Base-by-base conservation (phyloP, 2,888 invertebrate species). In the Lypha dubia region DNA sequence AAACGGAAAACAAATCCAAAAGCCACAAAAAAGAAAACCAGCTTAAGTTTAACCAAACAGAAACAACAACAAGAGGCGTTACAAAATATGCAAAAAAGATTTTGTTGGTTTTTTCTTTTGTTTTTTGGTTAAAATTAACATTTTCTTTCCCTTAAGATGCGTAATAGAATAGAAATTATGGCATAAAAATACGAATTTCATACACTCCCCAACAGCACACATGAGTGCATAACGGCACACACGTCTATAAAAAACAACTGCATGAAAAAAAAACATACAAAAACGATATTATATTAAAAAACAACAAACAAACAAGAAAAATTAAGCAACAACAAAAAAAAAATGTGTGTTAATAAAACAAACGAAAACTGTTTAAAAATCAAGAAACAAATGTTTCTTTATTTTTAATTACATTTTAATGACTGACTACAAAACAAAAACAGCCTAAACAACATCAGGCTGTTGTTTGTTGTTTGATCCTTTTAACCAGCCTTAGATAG, bases 401-500 rank as follows among this genome's bases (percentile, higher is more conserved):
- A 46, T 44, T 81, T 82, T 84, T 84, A 84, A 84, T 84, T 84
- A 79, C 84, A 77, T 81, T 77, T 81, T 84, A 84, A 84, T 81
- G 84, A 74, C 68, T 79, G 76, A 67, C 70, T 67, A 73, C 67
- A 77, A 75, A 68, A 68, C 51, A 53, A 74, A 62, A 71, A 35
- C 67, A 51, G 51, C 32, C 35, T 24, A 56, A 81, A 81, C 62
- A 74, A 68, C 70, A 81, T 63, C 68, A 82, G 58, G 65, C 58
- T 79, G 63, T 58, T 58, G 58, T 58, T 58, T 58, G 58, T 58
- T 58, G 58, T 9, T 82, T 82, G 75, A 70, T 82, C 75, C 81
- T 76, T 81, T 79, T 76, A 71, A 58, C 75, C 75, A 70, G 49
- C 38, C 46, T 70, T 70, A 63, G 75, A 76, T 82, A 63, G 38